phyloP scores from a whole-genome alignment of 64 coral and sea anemone species.

The Dendronephthya gigantea region DNA sequence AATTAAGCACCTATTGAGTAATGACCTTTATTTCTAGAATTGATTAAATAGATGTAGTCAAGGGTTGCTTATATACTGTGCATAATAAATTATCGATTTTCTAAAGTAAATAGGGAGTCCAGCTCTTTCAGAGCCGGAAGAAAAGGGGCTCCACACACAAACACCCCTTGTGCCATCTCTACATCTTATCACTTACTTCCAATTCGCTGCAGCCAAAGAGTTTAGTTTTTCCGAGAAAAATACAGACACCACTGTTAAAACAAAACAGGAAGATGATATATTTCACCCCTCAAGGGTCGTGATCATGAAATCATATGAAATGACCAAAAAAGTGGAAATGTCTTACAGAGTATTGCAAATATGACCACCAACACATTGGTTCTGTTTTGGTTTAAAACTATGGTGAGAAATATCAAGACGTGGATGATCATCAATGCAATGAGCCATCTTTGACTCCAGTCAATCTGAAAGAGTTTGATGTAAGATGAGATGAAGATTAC shows the following conservation, averaged over 20 bases:
- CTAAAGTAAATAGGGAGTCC: too few relatives aligned
- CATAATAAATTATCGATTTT: too few relatives aligned
- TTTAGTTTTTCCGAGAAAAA: constrained; percentile 11
- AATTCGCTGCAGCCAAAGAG: not conserved
- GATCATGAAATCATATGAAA: too few relatives aligned
- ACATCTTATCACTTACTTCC: not conserved
- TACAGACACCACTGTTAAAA: not conserved
- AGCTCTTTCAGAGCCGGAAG: too few relatives aligned
- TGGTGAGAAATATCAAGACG: not conserved
- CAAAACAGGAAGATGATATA: not conserved
- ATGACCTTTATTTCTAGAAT: too few relatives aligned
- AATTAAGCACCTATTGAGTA: too few relatives aligned
- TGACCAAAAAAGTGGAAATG: not conserved
- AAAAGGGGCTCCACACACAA: too few relatives aligned
- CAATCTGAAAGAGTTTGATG: not conserved
- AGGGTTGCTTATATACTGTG: too few relatives aligned
- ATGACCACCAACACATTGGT: not conserved
- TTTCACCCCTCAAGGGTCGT: not conserved
- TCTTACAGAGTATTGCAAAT: not conserved
- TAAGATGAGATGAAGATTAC: not conserved
- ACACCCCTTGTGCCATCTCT: not conserved
- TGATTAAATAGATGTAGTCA: too few relatives aligned
- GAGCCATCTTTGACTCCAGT: constrained; percentile 5
- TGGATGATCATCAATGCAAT: not conserved
- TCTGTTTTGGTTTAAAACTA: not conserved